These are phyloP conservation scores for Drosophila pruinosa DNA, from an alignment of 1,140 invertebrate genomes.

Conservation along the genomic window DNA sequence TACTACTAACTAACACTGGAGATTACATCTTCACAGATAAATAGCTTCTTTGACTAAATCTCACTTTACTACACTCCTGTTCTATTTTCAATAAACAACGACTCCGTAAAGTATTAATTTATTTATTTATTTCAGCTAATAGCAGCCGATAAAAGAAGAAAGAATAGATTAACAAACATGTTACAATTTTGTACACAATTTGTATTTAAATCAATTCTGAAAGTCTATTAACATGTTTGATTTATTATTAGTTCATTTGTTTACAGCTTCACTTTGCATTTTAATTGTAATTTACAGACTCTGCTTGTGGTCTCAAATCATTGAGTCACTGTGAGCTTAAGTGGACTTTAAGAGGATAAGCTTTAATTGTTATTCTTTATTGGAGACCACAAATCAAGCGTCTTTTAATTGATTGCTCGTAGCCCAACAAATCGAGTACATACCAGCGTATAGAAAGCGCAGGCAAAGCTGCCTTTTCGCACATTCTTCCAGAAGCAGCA, in stretches of 20 bases:
- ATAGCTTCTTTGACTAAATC: too few species aligned
- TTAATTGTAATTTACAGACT: not conserved
- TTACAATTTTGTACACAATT: too few species aligned
- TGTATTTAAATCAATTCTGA: too few species aligned
- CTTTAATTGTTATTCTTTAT: conserved; percentile 8
- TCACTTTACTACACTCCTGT: too few species aligned
- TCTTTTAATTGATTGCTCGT: conserved; percentile 37
- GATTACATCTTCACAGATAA: too few species aligned
- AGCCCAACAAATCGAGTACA: conserved; percentile 81
- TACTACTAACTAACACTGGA: too few species aligned
- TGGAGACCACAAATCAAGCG: conserved; percentile 18
- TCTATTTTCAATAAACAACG: too few species aligned
- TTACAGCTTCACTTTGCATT: not conserved
- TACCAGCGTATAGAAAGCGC: conserved; percentile 90
- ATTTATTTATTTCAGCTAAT: too few species aligned
- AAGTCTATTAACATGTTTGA: not conserved
- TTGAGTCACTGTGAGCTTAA: not conserved
- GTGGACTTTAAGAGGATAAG: not conserved
- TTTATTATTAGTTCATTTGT: not conserved
- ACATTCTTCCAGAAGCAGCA: conserved; percentile 93
- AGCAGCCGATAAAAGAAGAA: too few species aligned
- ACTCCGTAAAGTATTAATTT: too few species aligned
- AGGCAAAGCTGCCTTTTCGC: conserved; percentile 89
- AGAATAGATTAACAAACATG: too few species aligned
- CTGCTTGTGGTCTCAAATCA: not conserved